Percentiles rank a stretch among this genome's conserved stretches.
phyloP scores from a whole-genome alignment of 2,113 vertebrate genomes.

The Lagenorhynchus albirostris region DNA sequence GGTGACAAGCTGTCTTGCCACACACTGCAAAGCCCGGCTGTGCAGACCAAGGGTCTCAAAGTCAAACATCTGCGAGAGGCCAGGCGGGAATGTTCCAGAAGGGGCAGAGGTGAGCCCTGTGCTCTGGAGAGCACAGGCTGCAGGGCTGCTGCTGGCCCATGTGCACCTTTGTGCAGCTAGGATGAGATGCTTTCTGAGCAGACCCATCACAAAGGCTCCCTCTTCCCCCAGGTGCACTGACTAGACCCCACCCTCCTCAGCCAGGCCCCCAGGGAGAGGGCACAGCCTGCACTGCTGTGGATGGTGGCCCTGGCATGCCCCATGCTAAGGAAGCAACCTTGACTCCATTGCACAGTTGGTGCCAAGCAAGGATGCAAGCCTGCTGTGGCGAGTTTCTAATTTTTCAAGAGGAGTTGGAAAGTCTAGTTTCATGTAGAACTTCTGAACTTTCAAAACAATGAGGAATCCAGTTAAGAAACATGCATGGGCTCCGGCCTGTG shows the following conservation, averaged over 20 bases:
- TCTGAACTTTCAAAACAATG: background rate
- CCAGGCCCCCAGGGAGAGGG: background rate
- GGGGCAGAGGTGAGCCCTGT: background rate
- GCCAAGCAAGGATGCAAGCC: background rate
- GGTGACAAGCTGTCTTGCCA: background rate
- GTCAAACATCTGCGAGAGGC: background rate
- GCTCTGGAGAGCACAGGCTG: no score
- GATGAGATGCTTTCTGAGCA: background rate
- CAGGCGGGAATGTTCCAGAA: background rate
- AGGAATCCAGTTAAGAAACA: background rate
- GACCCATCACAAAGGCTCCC: background rate
- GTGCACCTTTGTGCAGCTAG: background rate
- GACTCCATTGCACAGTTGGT: background rate
- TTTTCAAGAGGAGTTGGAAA: background rate
- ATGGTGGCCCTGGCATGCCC: background rate
- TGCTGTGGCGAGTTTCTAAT: background rate
- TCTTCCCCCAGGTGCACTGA: no score
- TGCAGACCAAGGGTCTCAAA: accelerated
- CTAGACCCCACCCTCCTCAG: background rate
- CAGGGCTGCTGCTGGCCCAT: background rate
- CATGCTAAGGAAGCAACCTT: background rate
- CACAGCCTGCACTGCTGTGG: accelerated
- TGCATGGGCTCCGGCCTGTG: background rate
- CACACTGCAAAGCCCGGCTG: background rate
- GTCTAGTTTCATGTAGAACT: background rate